A percentile compares a stretch with the other conserved stretches of the same genome.
Conservation (phyloP, 2,113 vertebrate genomes). For the Perca fluviatilis region DNA sequence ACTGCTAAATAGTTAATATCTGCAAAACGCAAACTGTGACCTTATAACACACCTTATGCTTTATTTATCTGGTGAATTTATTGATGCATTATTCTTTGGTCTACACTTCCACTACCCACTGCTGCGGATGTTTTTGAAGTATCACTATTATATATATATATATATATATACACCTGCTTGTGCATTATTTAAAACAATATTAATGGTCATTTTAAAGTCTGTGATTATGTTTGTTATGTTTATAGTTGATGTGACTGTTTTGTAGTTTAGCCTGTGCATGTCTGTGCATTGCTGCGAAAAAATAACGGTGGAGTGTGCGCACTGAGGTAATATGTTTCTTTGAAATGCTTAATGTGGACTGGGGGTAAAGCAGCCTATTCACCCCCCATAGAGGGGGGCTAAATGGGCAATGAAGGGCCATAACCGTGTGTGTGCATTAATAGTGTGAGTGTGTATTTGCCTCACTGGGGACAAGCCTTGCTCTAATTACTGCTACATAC, state of each 20-base stretch:
- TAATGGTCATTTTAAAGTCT: conserved; percentile 7
- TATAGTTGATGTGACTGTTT: background rate
- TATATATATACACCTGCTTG: background rate
- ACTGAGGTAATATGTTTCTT: conserved; percentile 29
- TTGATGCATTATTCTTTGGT: conserved; percentile 40
- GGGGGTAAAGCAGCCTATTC: conserved; percentile 40
- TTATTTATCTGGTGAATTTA: conserved; percentile 61
- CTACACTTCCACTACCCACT: background rate
- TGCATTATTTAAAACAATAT: conserved; percentile 50
- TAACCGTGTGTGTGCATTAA: conserved; percentile 53
- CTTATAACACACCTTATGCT: conserved; percentile 58
- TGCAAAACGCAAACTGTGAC: conserved; percentile 52
- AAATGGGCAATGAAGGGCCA: conserved; percentile 46
- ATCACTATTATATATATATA: background rate
- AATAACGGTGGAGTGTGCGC: background rate
- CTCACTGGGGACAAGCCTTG: conserved; percentile 59
- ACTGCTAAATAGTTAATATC: conserved; percentile 68
- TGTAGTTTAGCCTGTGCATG: background rate
- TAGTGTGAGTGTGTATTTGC: conserved; percentile 54
- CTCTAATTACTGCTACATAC: conserved; percentile 72
- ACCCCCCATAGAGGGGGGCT: conserved; percentile 39
- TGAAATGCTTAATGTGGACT: conserved; percentile 56
- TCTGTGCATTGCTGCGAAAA: background rate
- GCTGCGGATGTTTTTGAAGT: conserved; percentile 22
- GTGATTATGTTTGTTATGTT: background rate